Evolutionary conservation across 1,140 invertebrate genomes (phyloP).

Genomic region (Drosophila rufa): DNA sequence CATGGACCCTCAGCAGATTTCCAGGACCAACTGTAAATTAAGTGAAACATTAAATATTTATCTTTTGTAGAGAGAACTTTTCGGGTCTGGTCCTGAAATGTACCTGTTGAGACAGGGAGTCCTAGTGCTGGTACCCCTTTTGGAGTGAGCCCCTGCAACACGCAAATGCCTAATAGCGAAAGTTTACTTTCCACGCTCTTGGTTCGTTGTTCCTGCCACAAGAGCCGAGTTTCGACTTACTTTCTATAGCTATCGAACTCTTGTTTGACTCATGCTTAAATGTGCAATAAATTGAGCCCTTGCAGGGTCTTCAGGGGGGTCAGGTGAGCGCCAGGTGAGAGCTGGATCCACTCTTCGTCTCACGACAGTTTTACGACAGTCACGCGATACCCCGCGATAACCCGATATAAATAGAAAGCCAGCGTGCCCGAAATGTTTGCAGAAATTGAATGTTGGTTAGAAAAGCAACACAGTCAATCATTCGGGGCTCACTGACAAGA

Average conservation of each 20-base stretch:
- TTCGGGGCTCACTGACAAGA: conserved; percentile 65
- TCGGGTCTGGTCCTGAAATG: not conserved
- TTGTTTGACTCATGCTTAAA: conserved; percentile 71
- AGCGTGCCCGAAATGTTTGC: conserved; percentile 68
- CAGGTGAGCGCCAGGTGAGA: conserved; percentile 1
- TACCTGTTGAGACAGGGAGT: conserved; percentile 24
- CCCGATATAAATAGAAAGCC: conserved; percentile 65
- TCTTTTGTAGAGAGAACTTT: conserved; percentile 22
- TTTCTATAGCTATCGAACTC: conserved; percentile 65
- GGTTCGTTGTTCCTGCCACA: conserved; percentile 45
- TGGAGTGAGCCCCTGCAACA: conserved; percentile 36
- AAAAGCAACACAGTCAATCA: conserved; percentile 81
- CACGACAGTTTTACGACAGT: conserved; percentile 44
- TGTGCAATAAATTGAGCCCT: conserved; percentile 76
- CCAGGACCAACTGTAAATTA: conserved; percentile 43
- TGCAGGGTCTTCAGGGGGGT: not conserved
- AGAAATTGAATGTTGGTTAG: conserved; percentile 81
- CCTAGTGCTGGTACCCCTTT: conserved; percentile 1
- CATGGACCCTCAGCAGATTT: conserved; percentile 6
- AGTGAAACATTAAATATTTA: conserved; percentile 61
- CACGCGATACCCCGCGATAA: conserved; percentile 62
- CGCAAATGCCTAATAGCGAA: conserved; percentile 58
- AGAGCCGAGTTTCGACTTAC: conserved; percentile 48
- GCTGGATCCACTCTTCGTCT: conserved; percentile 7
- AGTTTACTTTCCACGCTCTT: conserved; percentile 41